These are phyloP conservation scores for Caenorhabditis inopinata DNA, from an alignment of 1,140 invertebrate genomes.

Conservation along the genomic window DNA sequence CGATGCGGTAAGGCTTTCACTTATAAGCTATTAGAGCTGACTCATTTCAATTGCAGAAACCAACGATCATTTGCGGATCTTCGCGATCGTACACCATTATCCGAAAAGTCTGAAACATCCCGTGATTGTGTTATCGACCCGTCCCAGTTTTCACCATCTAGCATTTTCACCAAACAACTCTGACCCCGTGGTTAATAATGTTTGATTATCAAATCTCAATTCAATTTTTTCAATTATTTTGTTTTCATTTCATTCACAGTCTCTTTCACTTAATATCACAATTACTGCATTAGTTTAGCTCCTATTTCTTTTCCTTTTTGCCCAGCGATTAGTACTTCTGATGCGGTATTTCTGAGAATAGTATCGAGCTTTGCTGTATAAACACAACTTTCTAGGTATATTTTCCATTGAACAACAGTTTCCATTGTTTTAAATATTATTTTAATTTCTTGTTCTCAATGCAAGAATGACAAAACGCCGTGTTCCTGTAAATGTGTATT, in stretches of 20 bases:
- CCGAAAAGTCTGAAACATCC: constrained; percentile 30
- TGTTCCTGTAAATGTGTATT: constrained; percentile 14
- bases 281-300: neutral
- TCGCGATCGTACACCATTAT: constrained; percentile 19
- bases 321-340: constrained; percentile 3
- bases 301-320: neutral
- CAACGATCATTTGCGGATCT: constrained; percentile 28
- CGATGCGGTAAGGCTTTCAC: neutral
- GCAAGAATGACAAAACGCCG: neutral
- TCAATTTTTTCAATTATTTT: neutral
- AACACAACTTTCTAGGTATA: neutral
- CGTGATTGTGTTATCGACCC: constrained; percentile 23
- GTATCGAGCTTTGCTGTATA: constrained; percentile 25
- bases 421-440: neutral
- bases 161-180: constrained; percentile 24
- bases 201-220: neutral
- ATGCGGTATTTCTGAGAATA: constrained; percentile 2
- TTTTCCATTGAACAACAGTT: neutral
- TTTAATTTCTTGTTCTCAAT: neutral
- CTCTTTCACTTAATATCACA: neutral
- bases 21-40: neutral
- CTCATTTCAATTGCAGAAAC: constrained; percentile 1
- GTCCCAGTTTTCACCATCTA: neutral
- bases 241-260: neutral
- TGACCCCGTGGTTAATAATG: neutral